phyloP scores from a whole-genome alignment of 2,113 vertebrate species.

The Epinephelus lanceolatus region DNA sequence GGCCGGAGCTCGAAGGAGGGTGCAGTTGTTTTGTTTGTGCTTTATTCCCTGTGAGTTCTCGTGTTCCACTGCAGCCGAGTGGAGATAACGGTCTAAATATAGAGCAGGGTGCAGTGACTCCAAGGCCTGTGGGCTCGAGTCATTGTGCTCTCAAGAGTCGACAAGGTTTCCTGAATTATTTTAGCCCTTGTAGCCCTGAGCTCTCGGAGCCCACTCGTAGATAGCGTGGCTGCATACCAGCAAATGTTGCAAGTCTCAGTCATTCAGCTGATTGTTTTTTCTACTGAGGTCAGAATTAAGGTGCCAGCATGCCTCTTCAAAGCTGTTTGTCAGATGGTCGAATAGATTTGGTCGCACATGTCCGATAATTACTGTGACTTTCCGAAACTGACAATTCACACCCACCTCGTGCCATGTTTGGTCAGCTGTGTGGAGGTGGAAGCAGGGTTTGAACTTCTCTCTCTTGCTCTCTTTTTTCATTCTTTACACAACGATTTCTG shows the following conservation, averaged over 20 bases:
- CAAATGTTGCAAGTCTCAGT: not conserved
- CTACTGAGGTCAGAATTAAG: not conserved
- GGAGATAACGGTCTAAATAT: conserved; percentile 76
- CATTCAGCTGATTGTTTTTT: not conserved
- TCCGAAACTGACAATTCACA: not conserved
- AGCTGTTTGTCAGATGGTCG: not conserved
- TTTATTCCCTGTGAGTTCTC: conserved; percentile 58
- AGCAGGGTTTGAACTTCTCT: not conserved
- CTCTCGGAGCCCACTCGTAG: not conserved
- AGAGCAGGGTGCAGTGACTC: conserved; percentile 51
- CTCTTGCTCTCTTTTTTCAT: not conserved
- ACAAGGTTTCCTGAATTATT: conserved; percentile 37
- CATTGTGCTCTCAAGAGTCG: conserved; percentile 33
- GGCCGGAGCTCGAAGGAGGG: conserved; percentile 26
- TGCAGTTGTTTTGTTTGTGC: conserved; percentile 70
- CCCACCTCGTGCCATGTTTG: too few relatives aligned
- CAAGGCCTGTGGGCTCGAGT: conserved; percentile 42
- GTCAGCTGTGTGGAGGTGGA: too few relatives aligned
- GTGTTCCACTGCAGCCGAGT: conserved; percentile 66
- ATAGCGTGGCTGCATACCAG: not conserved
- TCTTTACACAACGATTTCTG: not conserved
- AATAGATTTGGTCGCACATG: not conserved
- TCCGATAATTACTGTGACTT: not conserved
- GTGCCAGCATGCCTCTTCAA: not conserved
- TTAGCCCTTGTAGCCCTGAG: conserved; percentile 3